Evolutionary conservation across 2,888 invertebrate species (phyloP).

Genomic region (Aphidius colemani): DNA sequence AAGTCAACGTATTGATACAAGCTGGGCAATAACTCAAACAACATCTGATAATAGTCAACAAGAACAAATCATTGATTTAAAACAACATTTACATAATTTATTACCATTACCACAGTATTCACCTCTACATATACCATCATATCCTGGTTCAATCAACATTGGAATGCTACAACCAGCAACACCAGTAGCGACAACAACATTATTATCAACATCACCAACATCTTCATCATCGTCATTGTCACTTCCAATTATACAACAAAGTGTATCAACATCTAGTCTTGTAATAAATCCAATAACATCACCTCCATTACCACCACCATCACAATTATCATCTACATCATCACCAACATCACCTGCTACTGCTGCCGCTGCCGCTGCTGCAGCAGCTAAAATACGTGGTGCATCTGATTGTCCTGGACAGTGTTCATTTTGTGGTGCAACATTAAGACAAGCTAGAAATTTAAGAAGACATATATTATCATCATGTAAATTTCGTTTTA

Average conservation of each 20-base stretch:
- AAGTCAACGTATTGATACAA: constrained; percentile 44
- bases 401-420: constrained; percentile 68
- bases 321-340: constrained; percentile 15
- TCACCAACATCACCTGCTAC: constrained; percentile 13
- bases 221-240: constrained; percentile 2
- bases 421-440: constrained; percentile 67
- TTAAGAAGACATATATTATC: constrained; percentile 64
- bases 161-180: constrained; percentile 24
- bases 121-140: constrained; percentile 56
- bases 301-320: constrained; percentile 23
- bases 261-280: too few species aligned
- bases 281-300: too few species aligned
- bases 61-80: constrained; percentile 47
- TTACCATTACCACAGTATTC: constrained; percentile 55
- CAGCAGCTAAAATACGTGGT: constrained; percentile 61
- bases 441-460: constrained; percentile 66
- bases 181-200: constrained; percentile 8
- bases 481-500: constrained; percentile 58
- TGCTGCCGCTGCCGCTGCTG: constrained; percentile 8
- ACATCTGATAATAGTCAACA: constrained; percentile 41
- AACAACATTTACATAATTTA: constrained; percentile 51
- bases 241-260: too few species aligned
- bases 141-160: constrained; percentile 49
- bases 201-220: background rate
- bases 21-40: constrained; percentile 32